Percentiles rank a stretch among this genome's conserved stretches.
Evolutionary conservation across 1,140 invertebrate species (phyloP).

Genomic region (Eumeta japonica): DNA sequence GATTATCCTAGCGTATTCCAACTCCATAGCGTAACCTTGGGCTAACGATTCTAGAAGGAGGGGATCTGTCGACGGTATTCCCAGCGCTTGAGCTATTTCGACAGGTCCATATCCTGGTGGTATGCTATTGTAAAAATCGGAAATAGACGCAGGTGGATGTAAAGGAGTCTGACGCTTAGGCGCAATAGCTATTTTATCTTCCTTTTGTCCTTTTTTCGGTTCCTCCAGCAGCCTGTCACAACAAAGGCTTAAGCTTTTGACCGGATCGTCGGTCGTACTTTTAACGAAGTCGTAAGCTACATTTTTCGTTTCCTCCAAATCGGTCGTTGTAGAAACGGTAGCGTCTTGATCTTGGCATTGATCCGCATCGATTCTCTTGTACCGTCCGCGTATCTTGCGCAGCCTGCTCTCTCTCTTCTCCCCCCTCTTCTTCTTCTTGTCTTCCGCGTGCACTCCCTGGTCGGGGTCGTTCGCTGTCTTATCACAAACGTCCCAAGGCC

Average conservation of each 20-base stretch:
- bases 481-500: slow-evolving; percentile 51
- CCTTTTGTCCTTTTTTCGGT: slow-evolving; percentile 17
- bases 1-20: slow-evolving; percentile 65
- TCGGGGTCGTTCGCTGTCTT: slow-evolving; percentile 16
- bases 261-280: slow-evolving; percentile 21
- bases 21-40: slow-evolving; percentile 62
- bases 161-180: slow-evolving; percentile 10
- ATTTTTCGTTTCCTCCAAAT: slow-evolving; percentile 23
- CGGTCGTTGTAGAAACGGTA: slow-evolving; percentile 58
- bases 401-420: slow-evolving; percentile 41
- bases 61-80: slow-evolving; percentile 52
- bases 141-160: slow-evolving; percentile 8
- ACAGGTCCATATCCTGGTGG: slow-evolving; percentile 39
- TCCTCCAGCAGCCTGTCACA: slow-evolving; percentile 37
- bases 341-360: slow-evolving; percentile 54
- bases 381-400: slow-evolving; percentile 45
- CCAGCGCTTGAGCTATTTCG: slow-evolving; percentile 51
- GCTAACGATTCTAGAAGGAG: slow-evolving; percentile 54
- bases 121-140: slow-evolving; percentile 24
- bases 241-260: slow-evolving; percentile 34
- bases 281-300: slow-evolving; percentile 4
- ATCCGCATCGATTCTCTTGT: slow-evolving; percentile 29
- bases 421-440: slow-evolving; percentile 27
- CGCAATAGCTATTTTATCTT: no score
- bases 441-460: slow-evolving; percentile 13